Conservation (phyloP, 2,113 vertebrate genomes). For the Loxodonta africana region DNA sequence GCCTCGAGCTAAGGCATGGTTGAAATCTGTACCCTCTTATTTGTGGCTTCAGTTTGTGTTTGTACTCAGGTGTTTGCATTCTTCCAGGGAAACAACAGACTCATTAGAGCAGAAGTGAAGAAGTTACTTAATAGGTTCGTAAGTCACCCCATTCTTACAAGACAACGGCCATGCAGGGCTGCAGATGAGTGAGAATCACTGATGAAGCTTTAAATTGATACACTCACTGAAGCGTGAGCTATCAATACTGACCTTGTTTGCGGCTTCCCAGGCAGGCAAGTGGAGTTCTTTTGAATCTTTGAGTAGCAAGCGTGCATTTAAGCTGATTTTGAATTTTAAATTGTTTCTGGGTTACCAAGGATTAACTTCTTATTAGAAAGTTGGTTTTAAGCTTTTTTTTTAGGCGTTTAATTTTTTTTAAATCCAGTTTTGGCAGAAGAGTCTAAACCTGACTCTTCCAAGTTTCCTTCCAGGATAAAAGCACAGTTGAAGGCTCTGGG, state of each 20-base stretch:
- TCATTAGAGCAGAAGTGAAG: slow-evolving; percentile 79
- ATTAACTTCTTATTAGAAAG: slow-evolving; percentile 63
- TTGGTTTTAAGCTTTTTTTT: slow-evolving; percentile 60
- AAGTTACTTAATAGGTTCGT: slow-evolving; percentile 84
- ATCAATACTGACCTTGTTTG: slow-evolving; percentile 84
- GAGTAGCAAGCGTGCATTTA: slow-evolving; percentile 57
- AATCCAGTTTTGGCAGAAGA: slow-evolving; percentile 1
- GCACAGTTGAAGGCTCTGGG: background rate
- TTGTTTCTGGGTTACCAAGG: slow-evolving; percentile 62
- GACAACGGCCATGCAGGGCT: slow-evolving; percentile 75
- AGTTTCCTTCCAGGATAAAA: slow-evolving; percentile 30
- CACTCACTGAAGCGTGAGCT: slow-evolving; percentile 80
- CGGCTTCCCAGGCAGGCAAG: slow-evolving; percentile 58
- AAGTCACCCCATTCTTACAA: slow-evolving; percentile 72
- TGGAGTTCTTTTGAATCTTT: slow-evolving; percentile 65
- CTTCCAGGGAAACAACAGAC: slow-evolving; percentile 78
- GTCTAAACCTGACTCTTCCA: background rate
- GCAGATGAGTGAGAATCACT: slow-evolving; percentile 82
- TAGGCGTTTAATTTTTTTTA: slow-evolving; percentile 31
- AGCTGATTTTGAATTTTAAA: slow-evolving; percentile 74
- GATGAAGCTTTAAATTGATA: slow-evolving; percentile 85
- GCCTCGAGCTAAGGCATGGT: background rate
- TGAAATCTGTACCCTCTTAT: background rate
- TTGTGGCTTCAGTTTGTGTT: background rate
- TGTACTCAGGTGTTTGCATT: slow-evolving; percentile 76